These are phyloP conservation scores for Mythimna pallens DNA, from an alignment of 2,888 invertebrate genomes.

Conservation along the genomic window DNA sequence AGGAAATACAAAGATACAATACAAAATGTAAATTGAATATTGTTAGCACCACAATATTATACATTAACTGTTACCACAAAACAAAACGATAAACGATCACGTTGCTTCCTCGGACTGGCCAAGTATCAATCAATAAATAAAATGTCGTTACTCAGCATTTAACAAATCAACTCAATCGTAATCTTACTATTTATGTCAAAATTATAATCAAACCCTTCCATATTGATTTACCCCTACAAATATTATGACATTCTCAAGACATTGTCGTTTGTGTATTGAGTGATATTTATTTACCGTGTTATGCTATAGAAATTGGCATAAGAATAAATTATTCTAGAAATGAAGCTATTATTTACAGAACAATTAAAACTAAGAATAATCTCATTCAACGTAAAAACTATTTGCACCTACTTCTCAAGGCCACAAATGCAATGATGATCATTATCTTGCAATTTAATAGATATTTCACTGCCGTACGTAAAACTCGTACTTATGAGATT, in stretches of 20 bases:
- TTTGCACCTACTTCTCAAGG: slow-evolving; percentile 81
- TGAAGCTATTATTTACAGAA: slow-evolving; percentile 86
- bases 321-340: slow-evolving; percentile 78
- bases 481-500: slow-evolving; percentile 73
- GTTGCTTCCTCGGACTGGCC: slow-evolving; percentile 62
- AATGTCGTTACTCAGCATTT: slow-evolving; percentile 66
- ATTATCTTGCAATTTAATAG: slow-evolving; percentile 35
- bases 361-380: slow-evolving; percentile 85
- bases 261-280: slow-evolving; percentile 59
- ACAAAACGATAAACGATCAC: slow-evolving; percentile 73
- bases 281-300: slow-evolving; percentile 68
- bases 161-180: slow-evolving; percentile 63
- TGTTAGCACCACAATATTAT: slow-evolving; percentile 73
- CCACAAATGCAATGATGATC: slow-evolving; percentile 70
- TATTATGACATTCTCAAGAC: slow-evolving; percentile 35
- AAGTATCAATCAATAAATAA: slow-evolving; percentile 68
- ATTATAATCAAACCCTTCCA: slow-evolving; percentile 52
- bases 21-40: slow-evolving; percentile 59
- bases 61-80: slow-evolving; percentile 69
- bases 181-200: slow-evolving; percentile 50
- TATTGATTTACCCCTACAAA: slow-evolving; percentile 32
- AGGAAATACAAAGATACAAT: slow-evolving; percentile 30
- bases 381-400: slow-evolving; percentile 85
- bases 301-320: slow-evolving; percentile 78
- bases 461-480: slow-evolving; percentile 58